Conservation (phyloP, 2,113 vertebrate genomes). For the Callopanchax toddi region DNA sequence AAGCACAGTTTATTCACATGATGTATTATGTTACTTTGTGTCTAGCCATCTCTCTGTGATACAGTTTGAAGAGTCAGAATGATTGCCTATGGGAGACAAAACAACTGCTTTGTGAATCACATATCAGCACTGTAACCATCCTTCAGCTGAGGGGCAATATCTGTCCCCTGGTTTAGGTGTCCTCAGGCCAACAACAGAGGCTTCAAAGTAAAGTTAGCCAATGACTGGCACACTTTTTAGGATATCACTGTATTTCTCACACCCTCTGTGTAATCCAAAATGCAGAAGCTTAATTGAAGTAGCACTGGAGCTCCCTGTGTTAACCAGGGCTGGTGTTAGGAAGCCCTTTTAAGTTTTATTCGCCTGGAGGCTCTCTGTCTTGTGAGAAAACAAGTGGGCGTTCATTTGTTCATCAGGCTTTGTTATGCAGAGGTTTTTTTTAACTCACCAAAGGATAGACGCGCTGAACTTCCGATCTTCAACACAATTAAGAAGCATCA, state of each 20-base stretch:
- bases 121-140: constrained; percentile 27
- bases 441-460: constrained; percentile 51
- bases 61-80: constrained; percentile 45
- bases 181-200: constrained; percentile 33
- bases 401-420: constrained; percentile 67
- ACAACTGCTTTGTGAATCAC: constrained; percentile 44
- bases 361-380: constrained; percentile 60
- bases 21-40: constrained; percentile 31
- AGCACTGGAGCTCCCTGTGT: constrained; percentile 48
- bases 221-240: constrained; percentile 26
- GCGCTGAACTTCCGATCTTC: constrained; percentile 52
- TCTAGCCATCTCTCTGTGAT: constrained; percentile 30
- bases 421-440: constrained; percentile 39
- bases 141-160: constrained; percentile 32
- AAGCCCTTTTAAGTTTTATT: constrained; percentile 65
- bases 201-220: constrained; percentile 53
- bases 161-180: constrained; percentile 39
- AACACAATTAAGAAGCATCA: constrained; percentile 58
- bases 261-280: constrained; percentile 58
- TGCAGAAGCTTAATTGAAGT: constrained; percentile 60
- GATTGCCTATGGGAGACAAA: constrained; percentile 42
- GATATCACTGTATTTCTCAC: constrained; percentile 27
- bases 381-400: constrained; percentile 68
- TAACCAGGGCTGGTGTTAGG: constrained; percentile 52
- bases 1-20: constrained; percentile 22